phyloP scores from a whole-genome alignment of 2,888 invertebrate species.

The Pterostichus madidus region DNA sequence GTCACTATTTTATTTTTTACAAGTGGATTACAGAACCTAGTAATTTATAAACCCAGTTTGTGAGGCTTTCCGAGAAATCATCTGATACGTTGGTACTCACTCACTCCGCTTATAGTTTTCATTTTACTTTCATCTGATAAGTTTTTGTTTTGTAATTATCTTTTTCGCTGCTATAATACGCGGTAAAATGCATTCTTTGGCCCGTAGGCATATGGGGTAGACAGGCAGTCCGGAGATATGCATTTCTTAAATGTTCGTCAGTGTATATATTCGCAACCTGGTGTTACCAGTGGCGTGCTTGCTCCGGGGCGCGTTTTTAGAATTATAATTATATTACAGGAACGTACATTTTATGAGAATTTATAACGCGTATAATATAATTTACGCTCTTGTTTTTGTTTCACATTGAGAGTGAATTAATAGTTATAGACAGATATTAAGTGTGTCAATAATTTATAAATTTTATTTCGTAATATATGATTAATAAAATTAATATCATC shows the following conservation, averaged over 20 bases:
- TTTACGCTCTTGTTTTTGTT: neutral
- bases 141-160: conserved; percentile 56
- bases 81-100: neutral
- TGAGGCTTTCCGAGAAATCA: conserved; percentile 6
- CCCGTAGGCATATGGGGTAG: conserved; percentile 40
- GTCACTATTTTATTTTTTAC: neutral
- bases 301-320: neutral
- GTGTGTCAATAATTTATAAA: neutral
- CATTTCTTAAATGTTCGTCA: conserved; percentile 55
- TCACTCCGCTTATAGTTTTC: conserved; percentile 2
- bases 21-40: neutral
- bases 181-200: conserved; percentile 36
- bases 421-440: conserved; percentile 16
- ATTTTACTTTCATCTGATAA: conserved; percentile 51
- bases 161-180: conserved; percentile 46
- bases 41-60: conserved; percentile 1
- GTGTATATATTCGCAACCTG: conserved; percentile 28
- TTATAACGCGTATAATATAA: conserved; percentile 19
- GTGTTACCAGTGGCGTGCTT: conserved; percentile 54
- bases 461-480: neutral
- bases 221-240: conserved; percentile 37
- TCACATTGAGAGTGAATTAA: neutral
- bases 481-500: too few species aligned
- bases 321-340: conserved; percentile 27
- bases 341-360: conserved; percentile 25